Percentiles rank a stretch among this genome's conserved stretches.
Evolutionary conservation across 92 coral and sea anemone genomes (phyloP).

Genomic region (Nematostella vectensis): DNA sequence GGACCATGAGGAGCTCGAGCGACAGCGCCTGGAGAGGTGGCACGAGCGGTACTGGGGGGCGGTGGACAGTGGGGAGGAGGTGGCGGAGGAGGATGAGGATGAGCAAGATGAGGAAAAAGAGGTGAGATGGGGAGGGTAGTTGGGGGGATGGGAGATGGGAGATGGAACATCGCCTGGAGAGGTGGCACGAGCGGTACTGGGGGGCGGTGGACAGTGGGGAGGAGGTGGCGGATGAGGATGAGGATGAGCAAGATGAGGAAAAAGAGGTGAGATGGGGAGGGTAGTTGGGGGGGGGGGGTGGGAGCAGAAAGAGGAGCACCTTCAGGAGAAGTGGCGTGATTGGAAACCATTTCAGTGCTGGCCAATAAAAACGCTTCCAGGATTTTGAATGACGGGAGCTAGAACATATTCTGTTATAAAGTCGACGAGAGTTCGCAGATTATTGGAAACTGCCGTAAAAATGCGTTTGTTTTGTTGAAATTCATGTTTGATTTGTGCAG

Average conservation of each 20-base stretch:
- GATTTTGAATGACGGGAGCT: no score
- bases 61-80: constrained; percentile 14
- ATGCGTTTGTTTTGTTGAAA: no score
- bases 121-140: background rate
- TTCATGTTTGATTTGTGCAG: no score
- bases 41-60: constrained; percentile 61
- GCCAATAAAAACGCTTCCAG: no score
- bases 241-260: constrained; percentile 4
- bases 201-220: constrained; percentile 18
- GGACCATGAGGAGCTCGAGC: constrained; percentile 15
- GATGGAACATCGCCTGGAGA: constrained; percentile 19
- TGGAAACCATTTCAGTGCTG: no score
- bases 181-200: constrained; percentile 76
- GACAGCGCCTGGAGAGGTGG: constrained; percentile 51
- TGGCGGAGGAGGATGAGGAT: constrained; percentile 10
- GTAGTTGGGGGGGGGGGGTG: background rate
- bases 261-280: background rate
- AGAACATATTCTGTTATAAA: no score
- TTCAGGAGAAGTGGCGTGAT: constrained; percentile 43
- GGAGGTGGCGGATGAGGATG: constrained; percentile 12
- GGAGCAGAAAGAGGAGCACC: background rate
- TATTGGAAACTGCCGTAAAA: no score
- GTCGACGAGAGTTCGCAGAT: no score
- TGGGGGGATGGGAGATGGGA: background rate
- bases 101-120: constrained; percentile 3